Evolutionary conservation across 2,797 vertebrate species (phyloP).

Genomic region (Tangara arthus): DNA sequence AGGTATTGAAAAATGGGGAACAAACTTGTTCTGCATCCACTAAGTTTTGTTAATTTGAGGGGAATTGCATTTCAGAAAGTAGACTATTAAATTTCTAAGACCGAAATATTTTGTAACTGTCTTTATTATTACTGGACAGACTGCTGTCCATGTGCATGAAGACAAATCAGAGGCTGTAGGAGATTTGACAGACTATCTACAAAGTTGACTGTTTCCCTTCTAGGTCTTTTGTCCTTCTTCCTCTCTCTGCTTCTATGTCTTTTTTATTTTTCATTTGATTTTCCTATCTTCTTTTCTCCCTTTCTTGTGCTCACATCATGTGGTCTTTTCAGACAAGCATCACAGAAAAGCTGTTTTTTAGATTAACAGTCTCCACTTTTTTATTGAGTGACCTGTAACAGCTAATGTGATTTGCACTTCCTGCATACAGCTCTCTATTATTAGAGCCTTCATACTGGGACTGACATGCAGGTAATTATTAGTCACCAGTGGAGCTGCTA

Average conservation of each 20-base stretch:
- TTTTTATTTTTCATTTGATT: neutral
- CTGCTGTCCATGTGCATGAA: neutral
- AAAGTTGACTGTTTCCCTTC: neutral
- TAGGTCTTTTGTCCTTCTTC: neutral
- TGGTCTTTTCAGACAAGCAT: constrained; percentile 6
- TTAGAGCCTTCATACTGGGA: neutral
- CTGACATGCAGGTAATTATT: neutral
- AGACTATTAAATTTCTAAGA: neutral
- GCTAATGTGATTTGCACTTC: neutral
- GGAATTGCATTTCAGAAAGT: neutral
- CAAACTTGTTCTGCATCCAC: neutral
- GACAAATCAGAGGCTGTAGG: neutral
- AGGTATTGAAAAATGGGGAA: neutral
- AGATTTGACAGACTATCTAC: neutral
- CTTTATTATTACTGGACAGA: neutral
- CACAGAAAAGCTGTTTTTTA: neutral
- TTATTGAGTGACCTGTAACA: neutral
- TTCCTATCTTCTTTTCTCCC: neutral
- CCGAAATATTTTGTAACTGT: neutral
- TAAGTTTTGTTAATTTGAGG: neutral
- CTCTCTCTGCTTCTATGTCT: neutral
- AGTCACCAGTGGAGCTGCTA: constrained; percentile 2
- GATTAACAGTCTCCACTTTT: neutral
- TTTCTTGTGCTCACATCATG: neutral
- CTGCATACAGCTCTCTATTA: constrained; percentile 4